phyloP scores from a whole-genome alignment of 2,888 invertebrate genomes.

The Luffia ferchaultella region DNA sequence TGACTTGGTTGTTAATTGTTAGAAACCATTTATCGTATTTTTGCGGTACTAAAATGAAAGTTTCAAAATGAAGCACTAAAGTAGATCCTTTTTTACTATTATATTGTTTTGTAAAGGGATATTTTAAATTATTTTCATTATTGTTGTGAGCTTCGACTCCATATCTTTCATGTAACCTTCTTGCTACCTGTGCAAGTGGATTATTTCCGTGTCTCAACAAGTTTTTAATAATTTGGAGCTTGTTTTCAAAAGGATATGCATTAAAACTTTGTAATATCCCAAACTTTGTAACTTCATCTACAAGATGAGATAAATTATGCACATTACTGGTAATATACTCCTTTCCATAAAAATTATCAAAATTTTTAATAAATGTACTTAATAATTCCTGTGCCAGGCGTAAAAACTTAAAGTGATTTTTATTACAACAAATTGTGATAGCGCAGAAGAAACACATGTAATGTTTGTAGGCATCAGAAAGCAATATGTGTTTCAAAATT shows the following conservation, averaged over 20 bases:
- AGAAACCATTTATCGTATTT: not conserved
- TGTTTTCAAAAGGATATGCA: constrained; percentile 9
- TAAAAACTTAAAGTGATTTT: constrained; percentile 9
- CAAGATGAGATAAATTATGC: constrained; percentile 14
- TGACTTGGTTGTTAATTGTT: not conserved
- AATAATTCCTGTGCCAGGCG: constrained; percentile 12
- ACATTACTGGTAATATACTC: constrained; percentile 15
- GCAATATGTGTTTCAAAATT: constrained; percentile 11
- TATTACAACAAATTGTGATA: constrained; percentile 15
- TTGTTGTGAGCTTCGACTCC: not conserved
- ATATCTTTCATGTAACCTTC: constrained; percentile 6
- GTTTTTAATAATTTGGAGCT: constrained; percentile 7
- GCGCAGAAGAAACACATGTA: constrained; percentile 14
- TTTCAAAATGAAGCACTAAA: not conserved
- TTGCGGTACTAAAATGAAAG: not conserved
- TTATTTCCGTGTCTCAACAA: constrained; percentile 10
- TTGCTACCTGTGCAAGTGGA: constrained; percentile 11
- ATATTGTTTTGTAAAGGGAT: not conserved
- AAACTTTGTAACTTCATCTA: constrained; percentile 12
- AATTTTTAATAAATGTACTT: constrained; percentile 12
- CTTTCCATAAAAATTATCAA: constrained; percentile 11
- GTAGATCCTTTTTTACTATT: not conserved
- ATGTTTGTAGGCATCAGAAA: constrained; percentile 9
- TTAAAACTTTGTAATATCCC: constrained; percentile 10
- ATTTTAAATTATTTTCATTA: not conserved